Evolutionary conservation across 2,113 vertebrate genomes (phyloP).

Genomic region (Okapia johnstoni): DNA sequence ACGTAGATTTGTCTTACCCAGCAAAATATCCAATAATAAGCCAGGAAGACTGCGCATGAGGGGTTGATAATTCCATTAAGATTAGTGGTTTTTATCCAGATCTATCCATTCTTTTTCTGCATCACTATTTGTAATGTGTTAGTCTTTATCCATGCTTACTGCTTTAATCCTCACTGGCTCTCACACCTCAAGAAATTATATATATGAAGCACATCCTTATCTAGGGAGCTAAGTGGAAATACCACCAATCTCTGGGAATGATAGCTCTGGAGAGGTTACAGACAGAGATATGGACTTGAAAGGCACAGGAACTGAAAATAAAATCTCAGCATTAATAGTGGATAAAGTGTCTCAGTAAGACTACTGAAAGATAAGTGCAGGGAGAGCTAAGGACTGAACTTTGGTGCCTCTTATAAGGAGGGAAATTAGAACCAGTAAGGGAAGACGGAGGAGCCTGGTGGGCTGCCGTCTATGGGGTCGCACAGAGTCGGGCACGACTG

Average conservation of each 20-base stretch:
- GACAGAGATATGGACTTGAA: not conserved
- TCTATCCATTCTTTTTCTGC: not conserved
- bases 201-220: not conserved
- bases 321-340: not conserved
- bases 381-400: not conserved
- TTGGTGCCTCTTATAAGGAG: not conserved
- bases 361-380: not conserved
- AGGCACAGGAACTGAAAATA: not conserved
- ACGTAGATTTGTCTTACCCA: not conserved
- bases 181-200: not conserved
- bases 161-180: not conserved
- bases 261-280: not conserved
- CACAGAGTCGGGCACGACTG: no score
- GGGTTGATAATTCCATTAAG: not conserved
- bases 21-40: not conserved
- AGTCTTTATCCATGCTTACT: not conserved
- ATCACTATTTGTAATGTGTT: not conserved
- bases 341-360: not conserved
- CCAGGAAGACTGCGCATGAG: rapidly evolving
- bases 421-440: not conserved
- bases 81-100: not conserved
- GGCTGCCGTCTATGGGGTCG: no score
- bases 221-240: not conserved
- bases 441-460: not conserved
- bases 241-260: not conserved